Conservation (phyloP, 2,113 vertebrate species). For the Centropus unirufus region DNA sequence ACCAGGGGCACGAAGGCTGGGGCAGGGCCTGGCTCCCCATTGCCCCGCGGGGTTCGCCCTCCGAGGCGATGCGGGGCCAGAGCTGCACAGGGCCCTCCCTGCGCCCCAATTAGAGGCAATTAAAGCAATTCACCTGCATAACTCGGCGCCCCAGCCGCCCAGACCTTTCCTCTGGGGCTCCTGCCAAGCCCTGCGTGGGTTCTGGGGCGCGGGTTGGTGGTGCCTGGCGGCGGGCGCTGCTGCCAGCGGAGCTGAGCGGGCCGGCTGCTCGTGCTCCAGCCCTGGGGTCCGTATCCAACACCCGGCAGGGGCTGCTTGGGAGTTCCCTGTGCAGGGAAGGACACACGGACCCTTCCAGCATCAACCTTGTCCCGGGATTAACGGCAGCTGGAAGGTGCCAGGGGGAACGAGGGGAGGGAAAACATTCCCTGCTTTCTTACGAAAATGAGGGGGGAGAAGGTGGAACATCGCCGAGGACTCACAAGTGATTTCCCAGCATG, state of each 20-base stretch:
- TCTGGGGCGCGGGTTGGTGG: neutral
- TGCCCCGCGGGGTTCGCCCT: neutral
- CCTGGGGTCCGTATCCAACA: neutral
- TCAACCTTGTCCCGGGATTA: fast-evolving
- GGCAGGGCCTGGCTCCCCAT: neutral
- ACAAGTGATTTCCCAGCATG: constrained; percentile 95
- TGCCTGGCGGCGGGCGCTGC: too few species aligned
- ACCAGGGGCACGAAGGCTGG: fast-evolving
- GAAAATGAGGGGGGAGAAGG: neutral
- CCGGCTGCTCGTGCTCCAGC: too few species aligned
- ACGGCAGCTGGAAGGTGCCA: neutral
- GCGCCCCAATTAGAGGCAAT: neutral
- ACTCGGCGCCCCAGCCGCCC: neutral
- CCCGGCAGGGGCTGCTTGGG: neutral
- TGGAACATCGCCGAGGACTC: constrained; percentile 63
- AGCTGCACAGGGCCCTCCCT: neutral
- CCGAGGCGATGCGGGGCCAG: neutral
- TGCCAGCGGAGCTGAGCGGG: neutral
- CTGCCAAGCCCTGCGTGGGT: neutral
- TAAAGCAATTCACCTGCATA: fast-evolving
- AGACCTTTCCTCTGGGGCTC: neutral
- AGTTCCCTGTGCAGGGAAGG: neutral
- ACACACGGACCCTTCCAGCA: fast-evolving
- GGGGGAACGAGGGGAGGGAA: neutral
- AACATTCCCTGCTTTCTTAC: fast-evolving